Percentiles rank a stretch among this genome's conserved stretches.
These are phyloP conservation scores for Ibycter americanus DNA, from an alignment of 2,797 vertebrate species.

Conservation along the genomic window DNA sequence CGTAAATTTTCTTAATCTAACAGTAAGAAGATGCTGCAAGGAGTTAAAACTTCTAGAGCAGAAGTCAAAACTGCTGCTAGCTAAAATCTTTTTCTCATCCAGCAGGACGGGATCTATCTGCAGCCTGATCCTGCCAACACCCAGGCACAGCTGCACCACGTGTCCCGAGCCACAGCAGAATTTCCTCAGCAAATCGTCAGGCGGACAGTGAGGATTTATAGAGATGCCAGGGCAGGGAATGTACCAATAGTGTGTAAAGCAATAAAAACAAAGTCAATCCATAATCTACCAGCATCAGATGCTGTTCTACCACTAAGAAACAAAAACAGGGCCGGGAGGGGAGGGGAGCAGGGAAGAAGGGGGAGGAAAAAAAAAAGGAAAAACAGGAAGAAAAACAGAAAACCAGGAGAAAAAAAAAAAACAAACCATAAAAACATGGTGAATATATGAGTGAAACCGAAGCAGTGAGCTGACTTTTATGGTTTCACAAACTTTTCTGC, in stretches of 20 bases:
- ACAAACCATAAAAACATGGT: too few relatives aligned
- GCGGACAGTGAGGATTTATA: too few relatives aligned
- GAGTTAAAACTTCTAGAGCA: background rate
- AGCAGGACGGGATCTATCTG: background rate
- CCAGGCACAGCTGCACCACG: too few relatives aligned
- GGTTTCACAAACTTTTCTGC: background rate
- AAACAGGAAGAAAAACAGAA: too few relatives aligned
- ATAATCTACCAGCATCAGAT: background rate
- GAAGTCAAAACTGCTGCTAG: background rate
- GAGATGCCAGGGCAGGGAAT: background rate
- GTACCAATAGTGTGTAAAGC: accelerated
- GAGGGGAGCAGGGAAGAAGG: too few relatives aligned
- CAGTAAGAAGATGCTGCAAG: background rate
- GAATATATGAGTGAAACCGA: background rate
- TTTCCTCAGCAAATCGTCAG: background rate
- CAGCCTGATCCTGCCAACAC: background rate
- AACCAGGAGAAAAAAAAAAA: background rate
- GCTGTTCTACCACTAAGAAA: background rate
- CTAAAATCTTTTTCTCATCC: background rate
- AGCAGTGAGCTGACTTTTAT: background rate
- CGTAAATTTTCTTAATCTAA: background rate
- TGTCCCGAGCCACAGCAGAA: background rate
- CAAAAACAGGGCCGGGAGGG: too few relatives aligned
- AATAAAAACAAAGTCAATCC: background rate
- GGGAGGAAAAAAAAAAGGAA: too few relatives aligned